Percentiles rank a stretch among this genome's conserved stretches.
These are phyloP conservation scores for Siphamia tubifer DNA, from an alignment of 2,113 vertebrate species.

Conservation along the genomic window DNA sequence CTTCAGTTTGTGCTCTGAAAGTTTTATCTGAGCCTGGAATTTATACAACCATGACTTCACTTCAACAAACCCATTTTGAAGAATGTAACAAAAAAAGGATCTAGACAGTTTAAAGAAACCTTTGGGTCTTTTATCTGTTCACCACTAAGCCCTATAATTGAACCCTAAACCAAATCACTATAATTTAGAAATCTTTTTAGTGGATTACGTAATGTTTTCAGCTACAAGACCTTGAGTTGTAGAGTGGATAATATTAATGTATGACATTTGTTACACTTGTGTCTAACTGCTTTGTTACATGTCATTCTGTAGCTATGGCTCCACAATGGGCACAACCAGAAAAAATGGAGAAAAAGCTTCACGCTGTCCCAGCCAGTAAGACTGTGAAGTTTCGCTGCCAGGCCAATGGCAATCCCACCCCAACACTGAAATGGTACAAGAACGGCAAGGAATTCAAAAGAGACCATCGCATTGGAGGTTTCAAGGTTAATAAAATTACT, in stretches of 20 bases:
- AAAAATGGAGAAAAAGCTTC: slow-evolving; percentile 98
- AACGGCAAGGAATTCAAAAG: slow-evolving; percentile 97
- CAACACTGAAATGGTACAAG: slow-evolving; percentile 93
- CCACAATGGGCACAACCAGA: slow-evolving; percentile 94
- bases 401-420: slow-evolving; percentile 90
- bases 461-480: slow-evolving; percentile 96
- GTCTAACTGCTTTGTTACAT: not conserved
- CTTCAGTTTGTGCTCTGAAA: not conserved
- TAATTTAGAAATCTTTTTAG: not conserved
- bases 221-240: not conserved
- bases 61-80: not conserved
- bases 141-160: not conserved
- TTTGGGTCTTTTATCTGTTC: too few species aligned
- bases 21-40: not conserved
- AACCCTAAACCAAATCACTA: not conserved
- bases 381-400: slow-evolving; percentile 96
- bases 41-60: not conserved
- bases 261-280: not conserved
- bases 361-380: slow-evolving; percentile 93
- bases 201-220: not conserved
- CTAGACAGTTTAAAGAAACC: not conserved
- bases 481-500: slow-evolving; percentile 84
- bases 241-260: not conserved
- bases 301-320: slow-evolving; percentile 78
- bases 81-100: not conserved